Conservation (phyloP, 2,113 vertebrate genomes). For the Pampusana beccarii region DNA sequence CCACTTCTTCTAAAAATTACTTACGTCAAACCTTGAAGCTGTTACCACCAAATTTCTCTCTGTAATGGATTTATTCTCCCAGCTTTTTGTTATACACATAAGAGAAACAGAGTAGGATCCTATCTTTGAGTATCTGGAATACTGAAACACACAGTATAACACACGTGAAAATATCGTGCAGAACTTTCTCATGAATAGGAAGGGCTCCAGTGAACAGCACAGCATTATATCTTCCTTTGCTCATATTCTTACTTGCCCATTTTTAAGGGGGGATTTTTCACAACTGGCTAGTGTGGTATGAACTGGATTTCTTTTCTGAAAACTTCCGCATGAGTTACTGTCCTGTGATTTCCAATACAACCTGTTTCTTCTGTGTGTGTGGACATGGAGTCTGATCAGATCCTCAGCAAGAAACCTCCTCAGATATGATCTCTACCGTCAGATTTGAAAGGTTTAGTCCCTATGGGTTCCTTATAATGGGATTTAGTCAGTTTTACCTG, state of each 20-base stretch:
- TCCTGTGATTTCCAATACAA: accelerated
- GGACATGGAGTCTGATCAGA: not conserved
- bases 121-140: not conserved
- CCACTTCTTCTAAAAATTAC: not conserved
- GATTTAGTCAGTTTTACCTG: not conserved
- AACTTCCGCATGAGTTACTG: not conserved
- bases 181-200: not conserved
- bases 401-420: not conserved
- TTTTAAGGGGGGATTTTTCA: not conserved
- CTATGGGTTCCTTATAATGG: not conserved
- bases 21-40: not conserved
- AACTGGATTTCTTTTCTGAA: not conserved
- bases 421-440: not conserved
- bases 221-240: not conserved
- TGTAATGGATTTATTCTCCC: not conserved
- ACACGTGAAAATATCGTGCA: not conserved
- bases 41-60: not conserved
- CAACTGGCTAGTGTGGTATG: not conserved
- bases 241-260: not conserved
- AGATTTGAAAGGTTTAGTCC: not conserved
- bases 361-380: not conserved
- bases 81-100: not conserved
- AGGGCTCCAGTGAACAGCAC: not conserved
- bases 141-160: not conserved
- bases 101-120: not conserved